Evolutionary conservation across 2,888 invertebrate species (phyloP).

Genomic region (Sylvicola cinctus): DNA sequence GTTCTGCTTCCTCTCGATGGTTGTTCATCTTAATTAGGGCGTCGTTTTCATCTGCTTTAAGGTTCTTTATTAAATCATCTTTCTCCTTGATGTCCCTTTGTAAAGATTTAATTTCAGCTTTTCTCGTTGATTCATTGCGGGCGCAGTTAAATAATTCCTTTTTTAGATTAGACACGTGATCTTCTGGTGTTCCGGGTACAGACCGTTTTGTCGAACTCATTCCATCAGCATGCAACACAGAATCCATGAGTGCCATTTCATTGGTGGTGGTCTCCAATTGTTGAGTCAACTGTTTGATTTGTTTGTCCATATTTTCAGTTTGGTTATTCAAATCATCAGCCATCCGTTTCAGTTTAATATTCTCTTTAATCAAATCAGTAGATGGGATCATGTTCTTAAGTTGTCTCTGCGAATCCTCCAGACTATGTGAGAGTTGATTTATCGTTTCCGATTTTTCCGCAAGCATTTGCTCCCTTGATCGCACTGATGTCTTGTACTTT

Average conservation of each 20-base stretch:
- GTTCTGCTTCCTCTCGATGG: constrained; percentile 15
- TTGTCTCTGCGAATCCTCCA: constrained; percentile 35
- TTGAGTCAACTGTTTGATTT: constrained; percentile 16
- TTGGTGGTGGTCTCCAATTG: constrained; percentile 18
- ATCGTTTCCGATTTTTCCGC: constrained; percentile 40
- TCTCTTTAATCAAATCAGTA: constrained; percentile 16
- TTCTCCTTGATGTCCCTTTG: constrained; percentile 19
- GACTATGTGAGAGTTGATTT: constrained; percentile 35
- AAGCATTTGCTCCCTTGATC: constrained; percentile 36
- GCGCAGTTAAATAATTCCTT: constrained; percentile 27
- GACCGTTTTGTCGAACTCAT: constrained; percentile 13
- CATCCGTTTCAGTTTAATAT: constrained; percentile 15
- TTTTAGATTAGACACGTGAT: constrained; percentile 24
- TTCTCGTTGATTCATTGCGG: constrained; percentile 24
- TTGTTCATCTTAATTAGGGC: constrained; percentile 16
- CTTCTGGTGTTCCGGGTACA: constrained; percentile 20
- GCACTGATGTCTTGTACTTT: constrained; percentile 33
- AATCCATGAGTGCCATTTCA: constrained; percentile 22
- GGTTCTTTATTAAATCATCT: constrained; percentile 14
- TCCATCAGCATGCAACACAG: constrained; percentile 17
- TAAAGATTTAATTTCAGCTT: constrained; percentile 29
- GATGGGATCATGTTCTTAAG: constrained; percentile 19
- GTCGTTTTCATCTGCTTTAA: constrained; percentile 20
- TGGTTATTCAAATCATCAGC: constrained; percentile 17
- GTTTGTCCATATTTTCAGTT: constrained; percentile 17